Evolutionary conservation across 1,140 invertebrate species (phyloP), one percentile per base, ranked within the genome.

Genomic region (Maniola jurtina): DNA sequence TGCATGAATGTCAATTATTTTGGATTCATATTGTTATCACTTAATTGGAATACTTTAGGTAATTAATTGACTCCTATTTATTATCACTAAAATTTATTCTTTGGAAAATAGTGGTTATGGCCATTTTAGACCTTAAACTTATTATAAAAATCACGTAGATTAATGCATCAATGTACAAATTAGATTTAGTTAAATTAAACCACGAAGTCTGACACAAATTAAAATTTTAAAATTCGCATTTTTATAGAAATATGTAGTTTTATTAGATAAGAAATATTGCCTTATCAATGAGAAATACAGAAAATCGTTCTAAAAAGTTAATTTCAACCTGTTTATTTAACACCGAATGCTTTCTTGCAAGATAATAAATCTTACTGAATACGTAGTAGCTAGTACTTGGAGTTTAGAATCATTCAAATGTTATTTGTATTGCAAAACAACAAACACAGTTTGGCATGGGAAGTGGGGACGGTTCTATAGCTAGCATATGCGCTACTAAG

Each of bases 141-240:
- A 45, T 45, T 45, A n/a, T 45, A 45, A 55, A 55, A 70, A 42
- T 66, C 64, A 52, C 47, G 54, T 48, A 59, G 66, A 64, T 78
- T 67, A 72, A 77, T 80, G 75, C 77, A 59, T 63, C 42, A 84
- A 76, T 79, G 86, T 88, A 88, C 86, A 88, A 88, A 88, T 77
- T 88, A 88, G 84, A 72, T 71, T 70, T 77, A 77, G 45, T 66
- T 56, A 47, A 36, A 55, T 57, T 57, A 40, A 55, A 64, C 64
- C 48, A 40, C 57, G 14, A 67, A 61, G 65, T 67, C 48, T 68
- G 66, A 68, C 66, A 68, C 61, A 67, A 67, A 61, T 38, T 57
- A 54, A 54, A 55, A 52, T 60, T 48, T 33, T 61, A 61, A 16
- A 64, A 50, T 68, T 61, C 56, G 60, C 55, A 62, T 68, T 60